Evolutionary conservation across 2,113 vertebrate species (phyloP), one percentile per base, ranked within the genome.

Genomic region (Heloderma charlesbogerti): DNA sequence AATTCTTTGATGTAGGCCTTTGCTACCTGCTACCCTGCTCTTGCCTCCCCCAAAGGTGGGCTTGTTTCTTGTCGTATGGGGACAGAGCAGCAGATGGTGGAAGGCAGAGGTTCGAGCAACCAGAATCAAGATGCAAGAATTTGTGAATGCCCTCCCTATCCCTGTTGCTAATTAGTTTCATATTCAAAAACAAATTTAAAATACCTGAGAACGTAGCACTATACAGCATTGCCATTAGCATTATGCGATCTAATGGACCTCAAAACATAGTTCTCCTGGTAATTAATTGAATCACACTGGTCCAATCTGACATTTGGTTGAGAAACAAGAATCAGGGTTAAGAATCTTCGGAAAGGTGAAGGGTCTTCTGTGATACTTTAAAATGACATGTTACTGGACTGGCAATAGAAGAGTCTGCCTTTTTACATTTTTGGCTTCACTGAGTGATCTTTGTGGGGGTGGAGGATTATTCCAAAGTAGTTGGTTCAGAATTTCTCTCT

Each of bases 241-340:
- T 7, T 31, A 48, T n/a, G 67, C n/a, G 31, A n/a, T n/a, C 43
- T 25, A 51, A 51, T 45, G 45, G 78, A 31, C 22, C 29, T 51
- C 20, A 80, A 31, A n/a, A 51, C 31, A 51, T n/a, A 48, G 6
- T 18, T 72, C 8, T n/a, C 31, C 67, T 72, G 43, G 48, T 86
- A 22, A 51, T 45, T 72, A 31, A 51, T n/a, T 37, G 18, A 48
- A 86, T 72, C 84, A n/a, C 31, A 18, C 22, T 29, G 25, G 8
- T 12, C 40, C 5, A 67, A 25, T 57, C 63, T 84, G 60, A 67
- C 27, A 43, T 84, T 67, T 45, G 34, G 10, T 45, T 15, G 16
- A 67, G 60, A 67, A 66, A 45, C 25, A 93, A 94, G 60, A 37
- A 89, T 0, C 88, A 9, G 22, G 12, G 15, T 75, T 87, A 87